Conservation (phyloP, 2,888 invertebrate species). For the Thecophora atra region DNA sequence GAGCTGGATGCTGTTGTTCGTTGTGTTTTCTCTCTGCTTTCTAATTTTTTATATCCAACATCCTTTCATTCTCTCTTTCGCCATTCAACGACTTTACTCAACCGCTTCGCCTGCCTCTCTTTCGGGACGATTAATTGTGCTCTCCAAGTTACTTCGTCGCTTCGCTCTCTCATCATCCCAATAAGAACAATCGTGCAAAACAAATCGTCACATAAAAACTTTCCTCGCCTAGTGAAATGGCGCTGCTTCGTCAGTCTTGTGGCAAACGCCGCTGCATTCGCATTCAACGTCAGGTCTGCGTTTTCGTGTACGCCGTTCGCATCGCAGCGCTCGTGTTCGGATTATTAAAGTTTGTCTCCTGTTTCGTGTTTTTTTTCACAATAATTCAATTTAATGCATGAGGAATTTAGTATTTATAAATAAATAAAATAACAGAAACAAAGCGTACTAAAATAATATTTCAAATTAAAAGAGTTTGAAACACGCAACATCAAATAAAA, state of each 20-base stretch:
- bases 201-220: constrained; percentile 30
- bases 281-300: constrained; percentile 44
- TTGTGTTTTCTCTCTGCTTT: constrained; percentile 4
- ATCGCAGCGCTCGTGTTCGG: constrained; percentile 35
- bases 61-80: too few relatives aligned
- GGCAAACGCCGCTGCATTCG: constrained; percentile 51
- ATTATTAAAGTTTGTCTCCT: not conserved
- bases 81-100: not conserved
- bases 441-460: not conserved
- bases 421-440: not conserved
- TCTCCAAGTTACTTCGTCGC: constrained; percentile 1
- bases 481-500: not conserved
- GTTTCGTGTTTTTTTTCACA: not conserved
- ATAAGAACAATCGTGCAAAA: not conserved
- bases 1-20: too few relatives aligned
- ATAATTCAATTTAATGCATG: not conserved
- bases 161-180: not conserved
- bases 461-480: not conserved
- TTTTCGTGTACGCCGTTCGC: constrained; percentile 30
- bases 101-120: constrained; percentile 27
- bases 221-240: constrained; percentile 32
- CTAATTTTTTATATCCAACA: constrained; percentile 13
- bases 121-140: too few relatives aligned
- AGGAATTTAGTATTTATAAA: not conserved
- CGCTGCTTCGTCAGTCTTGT: constrained; percentile 47